phyloP scores from a whole-genome alignment of 2,888 invertebrate species.

The Drosophila seclusa region DNA sequence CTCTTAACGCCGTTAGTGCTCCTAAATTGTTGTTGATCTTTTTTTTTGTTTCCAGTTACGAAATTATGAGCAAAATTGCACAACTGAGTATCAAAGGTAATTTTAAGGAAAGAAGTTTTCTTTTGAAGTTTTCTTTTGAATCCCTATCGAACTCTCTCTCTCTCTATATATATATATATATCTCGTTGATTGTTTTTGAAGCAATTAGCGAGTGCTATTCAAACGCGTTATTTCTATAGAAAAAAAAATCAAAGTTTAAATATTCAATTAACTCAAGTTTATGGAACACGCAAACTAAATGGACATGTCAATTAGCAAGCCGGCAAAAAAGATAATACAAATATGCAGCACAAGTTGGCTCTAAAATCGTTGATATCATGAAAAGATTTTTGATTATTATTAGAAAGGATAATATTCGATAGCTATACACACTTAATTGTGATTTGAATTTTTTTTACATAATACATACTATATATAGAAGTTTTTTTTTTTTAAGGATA shows the following conservation, averaged over 20 bases:
- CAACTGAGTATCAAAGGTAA: neutral
- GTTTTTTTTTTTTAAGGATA: neutral
- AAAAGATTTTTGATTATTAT: neutral
- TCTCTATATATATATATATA: too few species aligned
- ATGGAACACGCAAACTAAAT: constrained; percentile 18
- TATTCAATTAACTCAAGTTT: constrained; percentile 14
- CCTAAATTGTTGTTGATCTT: neutral
- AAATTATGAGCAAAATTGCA: neutral
- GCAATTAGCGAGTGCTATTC: constrained; percentile 5
- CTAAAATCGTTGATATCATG: neutral
- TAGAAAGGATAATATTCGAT: neutral
- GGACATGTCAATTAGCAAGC: constrained; percentile 35
- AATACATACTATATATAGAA: neutral
- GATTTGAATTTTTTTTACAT: neutral
- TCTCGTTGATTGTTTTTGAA: neutral
- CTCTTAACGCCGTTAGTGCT: constrained; percentile 4
- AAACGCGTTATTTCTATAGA: neutral
- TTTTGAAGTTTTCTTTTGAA: neutral
- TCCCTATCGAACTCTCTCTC: neutral
- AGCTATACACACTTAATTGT: neutral
- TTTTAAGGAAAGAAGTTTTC: neutral
- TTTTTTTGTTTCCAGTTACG: constrained; percentile 1
- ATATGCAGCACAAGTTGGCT: neutral
- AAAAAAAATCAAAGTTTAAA: constrained; percentile 14
- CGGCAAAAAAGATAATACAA: constrained; percentile 14